phyloP scores from a whole-genome alignment of 2,113 vertebrate species.

The Mustela lutreola region DNA sequence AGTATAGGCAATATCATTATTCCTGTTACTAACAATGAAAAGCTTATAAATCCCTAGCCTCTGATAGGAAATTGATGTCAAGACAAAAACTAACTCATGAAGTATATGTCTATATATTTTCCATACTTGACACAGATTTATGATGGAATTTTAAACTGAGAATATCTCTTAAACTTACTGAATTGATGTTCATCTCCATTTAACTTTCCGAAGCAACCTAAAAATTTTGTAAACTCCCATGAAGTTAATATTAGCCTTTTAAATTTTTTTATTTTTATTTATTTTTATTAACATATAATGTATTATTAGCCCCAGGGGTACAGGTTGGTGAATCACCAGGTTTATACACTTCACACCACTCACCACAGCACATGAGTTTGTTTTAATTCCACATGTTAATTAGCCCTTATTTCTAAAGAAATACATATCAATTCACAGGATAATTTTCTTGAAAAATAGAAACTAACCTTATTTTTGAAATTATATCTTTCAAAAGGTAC shows the following conservation, averaged over 20 bases:
- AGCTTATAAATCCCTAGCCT: not conserved
- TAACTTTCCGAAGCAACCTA: not conserved
- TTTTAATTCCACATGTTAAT: conserved; percentile 38
- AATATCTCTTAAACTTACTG: not conserved
- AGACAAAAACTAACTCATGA: conserved; percentile 16
- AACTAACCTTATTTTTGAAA: conserved; percentile 83
- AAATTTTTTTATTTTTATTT: not conserved
- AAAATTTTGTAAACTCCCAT: not conserved
- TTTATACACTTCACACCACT: too few species aligned
- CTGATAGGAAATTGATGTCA: not conserved
- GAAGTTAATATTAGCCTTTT: conserved; percentile 40
- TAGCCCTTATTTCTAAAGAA: conserved; percentile 10
- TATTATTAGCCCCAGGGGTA: too few species aligned
- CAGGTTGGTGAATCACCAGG: too few species aligned
- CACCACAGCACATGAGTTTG: too few species aligned
- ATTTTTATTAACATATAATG: too few species aligned
- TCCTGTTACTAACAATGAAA: not conserved
- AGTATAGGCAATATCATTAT: not conserved
- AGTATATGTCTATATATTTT: not conserved
- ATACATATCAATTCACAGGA: conserved; percentile 30
- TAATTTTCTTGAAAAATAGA: conserved; percentile 82
- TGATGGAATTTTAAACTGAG: not conserved
- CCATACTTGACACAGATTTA: not conserved
- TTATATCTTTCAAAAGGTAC: conserved; percentile 81
- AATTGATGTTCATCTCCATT: not conserved